Evolutionary conservation across 37 sponge, comb jelly and placozoan genomes (phyloP).

Genomic region (Lycopodina hypogea): DNA sequence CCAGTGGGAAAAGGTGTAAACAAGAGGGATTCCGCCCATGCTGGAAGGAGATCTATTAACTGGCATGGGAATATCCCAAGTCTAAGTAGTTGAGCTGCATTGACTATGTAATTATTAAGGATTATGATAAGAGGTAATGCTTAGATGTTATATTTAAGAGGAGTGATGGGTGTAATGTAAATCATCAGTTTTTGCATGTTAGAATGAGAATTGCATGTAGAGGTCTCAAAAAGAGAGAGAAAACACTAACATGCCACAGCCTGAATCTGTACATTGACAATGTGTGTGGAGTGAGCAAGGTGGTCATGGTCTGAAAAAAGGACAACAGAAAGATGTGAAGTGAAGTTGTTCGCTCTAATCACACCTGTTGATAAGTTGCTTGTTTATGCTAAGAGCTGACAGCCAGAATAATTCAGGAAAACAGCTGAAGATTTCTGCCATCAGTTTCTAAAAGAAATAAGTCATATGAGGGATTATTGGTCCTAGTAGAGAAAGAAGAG

Average conservation of each 20-base stretch:
- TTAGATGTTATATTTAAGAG: slow-evolving; percentile 18
- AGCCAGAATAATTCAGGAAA: slow-evolving; percentile 24
- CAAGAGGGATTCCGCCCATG: too few species aligned
- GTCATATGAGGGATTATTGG: too few species aligned
- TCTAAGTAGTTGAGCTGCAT: slow-evolving; percentile 42
- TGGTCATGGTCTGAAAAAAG: neutral
- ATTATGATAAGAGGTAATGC: slow-evolving; percentile 8
- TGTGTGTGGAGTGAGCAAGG: neutral
- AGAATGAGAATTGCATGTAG: neutral
- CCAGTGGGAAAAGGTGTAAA: too few species aligned
- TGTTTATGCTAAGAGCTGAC: neutral
- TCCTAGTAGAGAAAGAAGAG: neutral
- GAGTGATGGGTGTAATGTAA: slow-evolving; percentile 22
- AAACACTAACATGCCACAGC: neutral
- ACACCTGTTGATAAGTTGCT: neutral
- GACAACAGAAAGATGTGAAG: neutral
- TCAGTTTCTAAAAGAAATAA: neutral
- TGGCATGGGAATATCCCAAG: slow-evolving; percentile 49
- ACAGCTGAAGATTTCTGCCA: neutral
- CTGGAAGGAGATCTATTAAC: slow-evolving; percentile 25
- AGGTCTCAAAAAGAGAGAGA: neutral
- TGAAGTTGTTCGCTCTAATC: neutral
- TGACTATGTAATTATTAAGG: slow-evolving; percentile 39
- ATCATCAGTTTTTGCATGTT: slow-evolving; percentile 10
- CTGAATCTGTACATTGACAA: neutral